Base-by-base conservation (phyloP, 2,888 invertebrate genomes). In the Pseudococcus jackbeardsleyi region DNA sequence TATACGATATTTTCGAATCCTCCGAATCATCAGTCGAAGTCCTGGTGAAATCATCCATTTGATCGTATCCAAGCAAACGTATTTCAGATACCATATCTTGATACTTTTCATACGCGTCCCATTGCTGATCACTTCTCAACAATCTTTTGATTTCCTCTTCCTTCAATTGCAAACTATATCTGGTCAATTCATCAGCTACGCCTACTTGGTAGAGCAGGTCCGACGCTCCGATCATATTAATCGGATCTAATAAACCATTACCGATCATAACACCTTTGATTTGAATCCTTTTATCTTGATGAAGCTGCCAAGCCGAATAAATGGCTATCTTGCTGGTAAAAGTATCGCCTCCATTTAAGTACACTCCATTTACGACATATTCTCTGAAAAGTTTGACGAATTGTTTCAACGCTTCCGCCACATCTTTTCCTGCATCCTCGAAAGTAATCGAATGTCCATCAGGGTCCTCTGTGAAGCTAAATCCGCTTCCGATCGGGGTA, bases 401-500 rank as follows among this genome's bases (percentile, higher is more conserved):
- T 91, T 98, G 98, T 68, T 93, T 92, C 5, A 97, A 90, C 0
- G 95, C 95, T 87, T 93, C 93, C 90, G 96, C 95, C 7, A 98
- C 91, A 91, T 98, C 95, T 85, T 94, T 93, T 0, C 96, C 97
- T 0, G 98, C 96, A 91, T 95, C 94, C 0, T 93, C 94, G 91
- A 98, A 95, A 91, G 96, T 95, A 5, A 92, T 94, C 15, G 96
- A 95, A 91, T 96, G 98, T 0, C 98, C 97, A 88, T 92, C 93
- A 26, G 95, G 94, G 88, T 94, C 92, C 0, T 94, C 93, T 0
- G 98, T 97, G 91, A 97, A 98, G 92, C 98, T 98, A 91, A 95
- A 98, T 0, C 98, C 98, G 3, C 97, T 96, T 2, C 97, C 97
- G 0, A 96, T 98, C 0, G 98, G 98, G 91, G 97, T 98, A 91